phyloP scores from a whole-genome alignment of 2,888 invertebrate genomes.

The Notodonta dromedarius region DNA sequence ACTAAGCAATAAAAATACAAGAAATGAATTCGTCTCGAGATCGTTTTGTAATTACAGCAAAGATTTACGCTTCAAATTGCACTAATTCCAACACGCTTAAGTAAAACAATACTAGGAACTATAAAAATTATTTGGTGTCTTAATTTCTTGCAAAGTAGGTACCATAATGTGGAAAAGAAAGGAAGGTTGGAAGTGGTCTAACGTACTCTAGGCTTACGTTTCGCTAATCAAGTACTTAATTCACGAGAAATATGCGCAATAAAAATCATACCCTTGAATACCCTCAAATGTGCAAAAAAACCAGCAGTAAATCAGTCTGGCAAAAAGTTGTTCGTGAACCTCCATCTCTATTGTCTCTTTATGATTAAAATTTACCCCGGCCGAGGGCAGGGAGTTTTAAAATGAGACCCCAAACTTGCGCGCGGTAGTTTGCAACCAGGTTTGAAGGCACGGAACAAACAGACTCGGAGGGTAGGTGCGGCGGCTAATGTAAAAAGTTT shows the following conservation, averaged over 20 bases:
- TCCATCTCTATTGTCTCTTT: slow-evolving; percentile 74
- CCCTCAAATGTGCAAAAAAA: slow-evolving; percentile 45
- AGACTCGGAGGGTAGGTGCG: slow-evolving; percentile 53
- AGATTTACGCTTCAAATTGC: no score
- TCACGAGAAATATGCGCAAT: slow-evolving; percentile 18
- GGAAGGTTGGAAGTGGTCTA: no score
- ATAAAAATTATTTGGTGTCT: no score
- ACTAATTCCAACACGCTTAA: no score
- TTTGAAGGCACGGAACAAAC: slow-evolving; percentile 73
- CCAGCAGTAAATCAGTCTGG: slow-evolving; percentile 59
- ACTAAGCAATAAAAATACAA: no score
- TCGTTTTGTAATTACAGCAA: no score
- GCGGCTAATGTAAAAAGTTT: slow-evolving; percentile 79
- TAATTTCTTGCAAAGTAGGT: no score
- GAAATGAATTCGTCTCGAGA: no score
- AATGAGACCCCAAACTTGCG: slow-evolving; percentile 74
- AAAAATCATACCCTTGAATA: slow-evolving; percentile 42
- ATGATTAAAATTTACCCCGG: slow-evolving; percentile 72
- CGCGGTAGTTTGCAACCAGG: slow-evolving; percentile 64
- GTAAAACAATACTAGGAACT: no score
- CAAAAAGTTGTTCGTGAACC: slow-evolving; percentile 61
- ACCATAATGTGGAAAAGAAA: no score
- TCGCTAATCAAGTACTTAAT: no score
- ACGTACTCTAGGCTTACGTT: no score
- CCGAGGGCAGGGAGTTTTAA: slow-evolving; percentile 66